Base-by-base conservation (phyloP, 1,140 invertebrate genomes). In the Steinernema feltiae region DNA sequence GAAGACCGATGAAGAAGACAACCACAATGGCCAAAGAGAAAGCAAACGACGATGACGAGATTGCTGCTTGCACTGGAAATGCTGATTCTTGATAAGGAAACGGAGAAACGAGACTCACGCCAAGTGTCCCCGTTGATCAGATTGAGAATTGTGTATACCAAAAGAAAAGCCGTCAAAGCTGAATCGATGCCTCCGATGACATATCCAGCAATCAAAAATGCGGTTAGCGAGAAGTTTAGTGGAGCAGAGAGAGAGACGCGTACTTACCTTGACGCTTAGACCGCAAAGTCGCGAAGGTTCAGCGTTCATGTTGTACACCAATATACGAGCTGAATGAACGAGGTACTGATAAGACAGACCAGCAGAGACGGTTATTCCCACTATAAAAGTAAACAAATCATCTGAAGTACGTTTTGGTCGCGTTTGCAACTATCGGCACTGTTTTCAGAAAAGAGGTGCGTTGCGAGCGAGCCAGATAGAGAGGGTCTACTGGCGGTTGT, bases 341-440 rank as follows among this genome's bases (percentile, higher is more conserved):
- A 7, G 53, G 3, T n/a, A 63, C 53, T 63, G 53, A 63, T 63
- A 63, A 63, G 53, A 27, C 41, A 63, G 3, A 17, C 53, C 24
- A 21, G 7, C 53, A 3, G 24, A 27, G 53, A 63, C 3, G 53
- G 53, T n/a, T 27, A 12, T 63, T 63, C 53, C 3, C 53, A 3
- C 7, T 63, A 3, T 15, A 3, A 12, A 27, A 63, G 53, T 63
- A 63, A 63, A 63, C 53, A 63, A 63, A 41, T 41, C 35, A 41
- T 41, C 35, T 41, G 7, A 41, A 7, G 35, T 41, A 18, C 18
- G 35, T 41, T 41, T 41, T 18, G 7, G 35, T 41, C 46, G 35
- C 46, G 77, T 74, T 17, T 74, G 71, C 87, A 94, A 95, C 87
- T 96, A 96, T 88, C 91, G 91, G 94, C 94, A 97, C 0, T 94